These are phyloP conservation scores for Micromussa lordhowensis DNA, from an alignment of 92 coral and sea anemone species.

Conservation along the genomic window DNA sequence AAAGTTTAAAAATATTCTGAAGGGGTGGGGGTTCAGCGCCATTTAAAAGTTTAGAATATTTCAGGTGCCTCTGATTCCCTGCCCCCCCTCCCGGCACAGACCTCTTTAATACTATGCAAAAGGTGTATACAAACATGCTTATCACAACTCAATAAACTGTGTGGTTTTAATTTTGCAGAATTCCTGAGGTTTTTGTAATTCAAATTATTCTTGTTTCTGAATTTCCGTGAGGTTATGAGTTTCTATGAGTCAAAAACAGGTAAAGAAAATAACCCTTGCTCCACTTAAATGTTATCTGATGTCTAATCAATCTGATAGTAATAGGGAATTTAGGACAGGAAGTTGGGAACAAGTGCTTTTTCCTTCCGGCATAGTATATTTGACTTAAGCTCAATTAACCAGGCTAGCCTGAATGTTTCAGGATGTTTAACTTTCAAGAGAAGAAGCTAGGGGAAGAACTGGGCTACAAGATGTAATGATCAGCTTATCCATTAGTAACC, in stretches of 20 bases:
- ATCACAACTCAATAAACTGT: neutral
- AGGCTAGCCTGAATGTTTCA: too few relatives aligned
- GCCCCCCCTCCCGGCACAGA: too few relatives aligned
- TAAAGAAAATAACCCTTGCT: neutral
- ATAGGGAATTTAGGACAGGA: neutral
- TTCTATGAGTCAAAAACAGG: neutral
- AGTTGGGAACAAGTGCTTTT: neutral
- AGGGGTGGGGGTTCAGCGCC: too few relatives aligned
- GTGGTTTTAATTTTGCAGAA: neutral
- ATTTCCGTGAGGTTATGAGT: neutral
- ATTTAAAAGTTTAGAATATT: too few relatives aligned
- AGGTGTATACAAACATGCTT: too few relatives aligned
- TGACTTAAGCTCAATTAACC: neutral
- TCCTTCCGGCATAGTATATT: neutral
- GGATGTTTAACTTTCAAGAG: too few relatives aligned
- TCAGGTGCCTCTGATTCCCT: too few relatives aligned
- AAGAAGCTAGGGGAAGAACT: too few relatives aligned
- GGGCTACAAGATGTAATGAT: too few relatives aligned
- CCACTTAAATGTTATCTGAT: neutral
- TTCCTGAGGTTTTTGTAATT: neutral
- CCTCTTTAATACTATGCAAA: too few relatives aligned
- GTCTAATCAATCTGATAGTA: neutral
- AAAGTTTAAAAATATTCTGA: too few relatives aligned
- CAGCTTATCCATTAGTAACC: too few relatives aligned
- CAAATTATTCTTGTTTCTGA: neutral